phyloP scores from a whole-genome alignment of 2,797 vertebrate genomes.

The Enteromius treurensis region DNA sequence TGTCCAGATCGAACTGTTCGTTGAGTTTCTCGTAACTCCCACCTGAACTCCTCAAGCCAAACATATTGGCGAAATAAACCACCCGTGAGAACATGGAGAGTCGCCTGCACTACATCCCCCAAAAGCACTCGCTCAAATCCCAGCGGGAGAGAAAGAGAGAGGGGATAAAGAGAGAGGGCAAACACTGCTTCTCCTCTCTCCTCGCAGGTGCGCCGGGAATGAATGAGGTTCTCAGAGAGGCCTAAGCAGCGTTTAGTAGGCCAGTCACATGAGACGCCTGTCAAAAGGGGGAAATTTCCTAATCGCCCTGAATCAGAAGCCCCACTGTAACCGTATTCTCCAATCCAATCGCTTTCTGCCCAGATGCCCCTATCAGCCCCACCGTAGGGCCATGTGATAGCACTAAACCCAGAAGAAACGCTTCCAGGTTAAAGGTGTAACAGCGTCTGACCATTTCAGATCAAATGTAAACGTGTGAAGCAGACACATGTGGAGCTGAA shows the following conservation, averaged over 20 bases:
- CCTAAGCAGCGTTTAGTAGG: slow-evolving; percentile 78
- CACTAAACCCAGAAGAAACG: slow-evolving; percentile 19
- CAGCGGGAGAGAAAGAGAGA: slow-evolving; percentile 49
- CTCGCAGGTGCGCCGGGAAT: slow-evolving; percentile 58
- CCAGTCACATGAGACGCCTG: slow-evolving; percentile 82
- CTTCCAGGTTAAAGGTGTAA: slow-evolving; percentile 43
- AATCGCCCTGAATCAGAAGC: slow-evolving; percentile 79
- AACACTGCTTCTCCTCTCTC: slow-evolving; percentile 50
- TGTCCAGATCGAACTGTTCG: slow-evolving; percentile 75
- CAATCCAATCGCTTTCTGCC: slow-evolving; percentile 72
- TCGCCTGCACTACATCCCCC: slow-evolving; percentile 72
- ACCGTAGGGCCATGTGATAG: slow-evolving; percentile 41
- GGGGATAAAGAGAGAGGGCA: slow-evolving; percentile 26
- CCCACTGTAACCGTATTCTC: slow-evolving; percentile 72
- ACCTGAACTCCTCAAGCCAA: slow-evolving; percentile 79
- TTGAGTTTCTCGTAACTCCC: slow-evolving; percentile 82
- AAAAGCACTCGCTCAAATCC: slow-evolving; percentile 31
- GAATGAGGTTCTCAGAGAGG: slow-evolving; percentile 59
- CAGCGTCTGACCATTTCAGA: neutral
- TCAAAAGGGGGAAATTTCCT: slow-evolving; percentile 71
- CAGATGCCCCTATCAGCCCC: slow-evolving; percentile 40
- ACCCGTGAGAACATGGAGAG: slow-evolving; percentile 76
- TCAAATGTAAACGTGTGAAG: neutral
- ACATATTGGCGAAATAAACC: slow-evolving; percentile 81
- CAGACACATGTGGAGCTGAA: neutral